Evolutionary conservation across 2,113 vertebrate genomes (phyloP), one percentile per base, ranked within the genome.

Genomic region (Mixornis gularis): DNA sequence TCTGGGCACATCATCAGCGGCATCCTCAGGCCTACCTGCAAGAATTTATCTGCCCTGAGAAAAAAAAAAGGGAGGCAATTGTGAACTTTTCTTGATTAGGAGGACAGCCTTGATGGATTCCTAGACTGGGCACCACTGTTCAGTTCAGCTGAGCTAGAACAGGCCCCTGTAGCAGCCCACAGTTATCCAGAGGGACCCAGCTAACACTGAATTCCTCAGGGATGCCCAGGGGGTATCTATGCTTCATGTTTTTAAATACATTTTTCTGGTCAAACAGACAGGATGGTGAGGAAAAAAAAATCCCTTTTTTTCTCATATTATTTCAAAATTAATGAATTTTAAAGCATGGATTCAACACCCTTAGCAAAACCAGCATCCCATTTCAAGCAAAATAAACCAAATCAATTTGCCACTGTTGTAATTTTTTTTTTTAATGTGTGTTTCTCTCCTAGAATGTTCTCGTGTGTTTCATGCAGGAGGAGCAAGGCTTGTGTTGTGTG

Each of bases 401-500:
- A 52, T 5, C 9, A n/a, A 19, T 29, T 76, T 59, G 2, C 20
- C 77, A 11, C 43, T 40, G 8, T 49, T 85, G 9, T 66, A 56
- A 74, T n/a, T 68, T 22, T 10, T 19, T 22, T 82, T 53, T 56
- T 41, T 4, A 15, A 25, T 18, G 0, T 52, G 36, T 36, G 8
- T 72, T 66, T 96, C 43, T 85, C 51, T 84, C 49, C 76, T 96
- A 99, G 99, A 99, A 87, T 99, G 98, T 74, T 98, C 99, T 70
- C 97, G 96, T 21, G 97, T 99, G 69, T 99, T 99, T 95, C 99
- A 99, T 14, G 74, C 97, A 25, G 98, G 98, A 17, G 99, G 99
- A 32, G 98, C 99, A 24, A 98, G 99, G 65, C 97, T 99, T 74
- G 98, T 99, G 87, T 93, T 99, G 38, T 99, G 99, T 86, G 99